Conservation (phyloP, 2,113 vertebrate species). For the Serilophus lunatus region DNA sequence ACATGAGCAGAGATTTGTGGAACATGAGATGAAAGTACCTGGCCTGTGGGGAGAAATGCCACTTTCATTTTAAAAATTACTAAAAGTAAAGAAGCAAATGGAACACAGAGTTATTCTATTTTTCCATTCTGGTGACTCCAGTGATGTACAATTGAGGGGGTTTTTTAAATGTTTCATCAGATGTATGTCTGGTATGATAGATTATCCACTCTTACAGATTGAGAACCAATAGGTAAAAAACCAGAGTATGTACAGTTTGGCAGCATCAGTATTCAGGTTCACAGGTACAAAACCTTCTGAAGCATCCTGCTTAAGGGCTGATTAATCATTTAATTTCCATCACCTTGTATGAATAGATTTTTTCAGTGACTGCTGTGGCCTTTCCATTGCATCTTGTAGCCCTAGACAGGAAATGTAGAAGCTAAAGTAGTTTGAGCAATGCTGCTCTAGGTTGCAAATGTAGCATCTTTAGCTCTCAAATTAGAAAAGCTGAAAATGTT, state of each 20-base stretch:
- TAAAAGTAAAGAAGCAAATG: neutral
- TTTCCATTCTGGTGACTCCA: neutral
- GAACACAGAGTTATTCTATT: neutral
- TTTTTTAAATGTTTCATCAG: neutral
- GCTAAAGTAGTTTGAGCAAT: neutral
- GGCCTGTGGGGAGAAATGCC: neutral
- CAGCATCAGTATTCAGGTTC: neutral
- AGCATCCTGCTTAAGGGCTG: neutral
- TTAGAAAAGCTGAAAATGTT: neutral
- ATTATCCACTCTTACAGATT: neutral
- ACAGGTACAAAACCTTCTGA: neutral
- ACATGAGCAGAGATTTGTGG: neutral
- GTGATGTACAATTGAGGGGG: neutral
- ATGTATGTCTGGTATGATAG: neutral
- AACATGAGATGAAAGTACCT: neutral
- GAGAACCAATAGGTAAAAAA: neutral
- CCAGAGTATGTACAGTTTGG: neutral
- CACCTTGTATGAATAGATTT: neutral
- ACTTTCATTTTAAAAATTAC: neutral
- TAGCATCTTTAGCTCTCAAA: neutral
- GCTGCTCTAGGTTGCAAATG: neutral
- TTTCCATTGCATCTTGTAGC: neutral
- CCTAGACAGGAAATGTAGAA: neutral
- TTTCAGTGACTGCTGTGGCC: neutral
- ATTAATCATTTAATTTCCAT: conserved; percentile 15